Conservation (phyloP, 1,140 invertebrate species). For the Potamilus streckersoni region DNA sequence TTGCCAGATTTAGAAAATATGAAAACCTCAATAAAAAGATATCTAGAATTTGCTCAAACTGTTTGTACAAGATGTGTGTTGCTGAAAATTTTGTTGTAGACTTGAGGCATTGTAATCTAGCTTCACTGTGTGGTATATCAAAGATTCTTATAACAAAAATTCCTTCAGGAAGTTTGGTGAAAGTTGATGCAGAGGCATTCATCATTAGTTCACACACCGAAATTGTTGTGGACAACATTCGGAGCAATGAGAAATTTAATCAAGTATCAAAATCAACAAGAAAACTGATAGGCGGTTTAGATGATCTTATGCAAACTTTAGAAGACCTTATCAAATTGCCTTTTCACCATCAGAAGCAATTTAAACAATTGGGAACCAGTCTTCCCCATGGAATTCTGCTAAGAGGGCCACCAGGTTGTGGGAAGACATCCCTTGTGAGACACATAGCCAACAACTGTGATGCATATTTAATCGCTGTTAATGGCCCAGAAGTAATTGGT, state of each 20-base stretch:
- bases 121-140: no score
- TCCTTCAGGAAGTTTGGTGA: no score
- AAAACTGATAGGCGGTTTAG: slow-evolving; percentile 45
- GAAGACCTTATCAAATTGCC: slow-evolving; percentile 47
- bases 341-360: slow-evolving; percentile 12
- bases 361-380: slow-evolving; percentile 23
- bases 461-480: slow-evolving; percentile 49
- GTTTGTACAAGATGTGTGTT: no score
- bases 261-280: slow-evolving; percentile 10
- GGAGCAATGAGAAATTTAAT: slow-evolving; percentile 46
- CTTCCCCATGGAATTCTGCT: slow-evolving; percentile 51
- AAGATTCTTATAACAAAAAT: no score
- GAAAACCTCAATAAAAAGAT: no score
- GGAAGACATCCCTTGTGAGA: slow-evolving; percentile 59
- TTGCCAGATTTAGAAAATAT: no score
- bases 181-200: neutral
- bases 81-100: no score
- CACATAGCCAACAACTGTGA: slow-evolving; percentile 41
- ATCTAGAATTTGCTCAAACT: no score
- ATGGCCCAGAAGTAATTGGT: slow-evolving; percentile 57
- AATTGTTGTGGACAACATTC: slow-evolving; percentile 36
- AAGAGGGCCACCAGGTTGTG: slow-evolving; percentile 61
- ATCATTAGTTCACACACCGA: slow-evolving; percentile 28
- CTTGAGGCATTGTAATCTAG: no score
- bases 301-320: slow-evolving; percentile 36